Base-by-base conservation (phyloP, 2,888 invertebrate species). In the Cerastis rubricosa region DNA sequence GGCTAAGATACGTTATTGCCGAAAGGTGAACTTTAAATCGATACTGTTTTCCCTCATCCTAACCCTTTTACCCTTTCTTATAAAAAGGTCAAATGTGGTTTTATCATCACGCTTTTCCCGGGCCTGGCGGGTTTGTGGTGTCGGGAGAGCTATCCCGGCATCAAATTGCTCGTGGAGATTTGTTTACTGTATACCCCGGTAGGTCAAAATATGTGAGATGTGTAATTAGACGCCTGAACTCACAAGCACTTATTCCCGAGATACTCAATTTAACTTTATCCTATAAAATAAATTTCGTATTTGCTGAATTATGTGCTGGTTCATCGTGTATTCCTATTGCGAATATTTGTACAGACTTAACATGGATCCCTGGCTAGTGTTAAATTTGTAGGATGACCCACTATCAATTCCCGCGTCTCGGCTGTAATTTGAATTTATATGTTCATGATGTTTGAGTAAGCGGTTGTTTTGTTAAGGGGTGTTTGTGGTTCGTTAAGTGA, bases 11-110 rank as follows among this genome's bases (percentile, higher is more conserved):
- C 66, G 72, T 75, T 80, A 80, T 74, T 78, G 69, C 47, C 43
- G 51, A 84, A 76, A 81, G 78, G 83, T 84, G 68, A 82, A 88
- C 76, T 85, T 81, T 78, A 80, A 87, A 86, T 87, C 88, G 85
- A 88, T 87, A 83, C 87, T 79, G 78, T 81, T 87, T 83, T 76
- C 75, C 66, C 64, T 73, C 40, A 67, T 61, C 45, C 73, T 84
- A 79, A 86, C 86, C 88, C 78, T 87, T 87, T 86, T 83, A 88
- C 82, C 87, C 82, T 83, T 83, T 71, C 76, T 76, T 81, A 83
- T 76, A 84, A 87, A 88, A 88, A 88, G 88, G 87, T 88, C 86
- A 83, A 84, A 88, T 83, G 88, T 85, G 87, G 87, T 87, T 88
- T 88, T 81, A 88, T 87, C 88, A 85, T 85, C 78, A 81, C 77